Evolutionary conservation across 2,113 vertebrate genomes (phyloP).

Genomic region (Setophaga kirtlandii): DNA sequence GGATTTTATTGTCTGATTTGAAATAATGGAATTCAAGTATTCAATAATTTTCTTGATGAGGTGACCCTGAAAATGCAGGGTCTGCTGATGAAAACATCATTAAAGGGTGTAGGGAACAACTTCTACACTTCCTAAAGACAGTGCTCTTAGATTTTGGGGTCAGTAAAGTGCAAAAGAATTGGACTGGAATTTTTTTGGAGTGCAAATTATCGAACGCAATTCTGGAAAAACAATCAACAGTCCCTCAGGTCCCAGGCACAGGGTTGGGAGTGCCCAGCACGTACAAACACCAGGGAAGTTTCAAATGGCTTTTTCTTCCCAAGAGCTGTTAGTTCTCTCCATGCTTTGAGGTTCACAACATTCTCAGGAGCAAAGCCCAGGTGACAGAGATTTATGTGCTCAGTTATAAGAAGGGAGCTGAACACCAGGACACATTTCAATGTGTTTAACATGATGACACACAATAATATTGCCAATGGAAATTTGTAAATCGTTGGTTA

Average conservation of each 20-base stretch:
- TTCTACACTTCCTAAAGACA: neutral
- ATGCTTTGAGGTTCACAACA: neutral
- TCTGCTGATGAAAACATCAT: neutral
- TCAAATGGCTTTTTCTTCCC: neutral
- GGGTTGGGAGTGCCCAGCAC: neutral
- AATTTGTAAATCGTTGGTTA: neutral
- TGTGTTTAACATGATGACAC: neutral
- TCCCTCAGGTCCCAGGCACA: neutral
- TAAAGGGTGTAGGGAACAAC: neutral
- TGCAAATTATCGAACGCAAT: neutral
- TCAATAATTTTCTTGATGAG: neutral
- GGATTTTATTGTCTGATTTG: neutral
- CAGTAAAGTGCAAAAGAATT: neutral
- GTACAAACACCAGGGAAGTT: neutral
- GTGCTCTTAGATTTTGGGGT: neutral
- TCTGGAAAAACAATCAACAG: neutral
- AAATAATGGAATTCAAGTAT: neutral
- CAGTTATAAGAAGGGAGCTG: neutral
- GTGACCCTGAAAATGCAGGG: neutral
- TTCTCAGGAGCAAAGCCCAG: neutral
- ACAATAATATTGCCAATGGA: neutral
- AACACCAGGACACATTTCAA: neutral
- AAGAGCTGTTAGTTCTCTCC: accelerated
- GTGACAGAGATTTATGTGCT: neutral
- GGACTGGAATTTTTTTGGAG: neutral